A percentile compares a stretch with the other conserved stretches of the same genome.
These are phyloP conservation scores for Luidia sarsii DNA, from an alignment of 53 echinoderm and acorn worm species.

Conservation along the genomic window DNA sequence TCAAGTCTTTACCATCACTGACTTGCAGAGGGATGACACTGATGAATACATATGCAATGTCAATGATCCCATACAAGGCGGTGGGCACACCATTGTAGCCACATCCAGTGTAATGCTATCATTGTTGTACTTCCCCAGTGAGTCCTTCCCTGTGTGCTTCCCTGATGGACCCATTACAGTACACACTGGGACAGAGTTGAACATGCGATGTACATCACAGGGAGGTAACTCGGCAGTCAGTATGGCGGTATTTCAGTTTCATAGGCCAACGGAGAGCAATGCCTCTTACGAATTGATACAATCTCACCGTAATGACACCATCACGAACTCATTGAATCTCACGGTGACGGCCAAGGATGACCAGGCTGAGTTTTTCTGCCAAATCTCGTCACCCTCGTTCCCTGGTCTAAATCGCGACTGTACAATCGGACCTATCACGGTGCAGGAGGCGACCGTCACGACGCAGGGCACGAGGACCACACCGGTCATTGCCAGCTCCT, in stretches of 20 bases:
- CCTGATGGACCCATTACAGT: conserved; percentile 32
- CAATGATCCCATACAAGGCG: no score
- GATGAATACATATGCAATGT: conserved; percentile 27
- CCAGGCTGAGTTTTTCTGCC: no score
- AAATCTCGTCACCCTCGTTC: neutral
- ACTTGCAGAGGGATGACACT: conserved; percentile 16
- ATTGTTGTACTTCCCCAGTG: conserved; percentile 42
- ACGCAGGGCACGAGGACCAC: no score
- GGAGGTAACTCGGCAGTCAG: neutral
- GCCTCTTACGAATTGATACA: neutral
- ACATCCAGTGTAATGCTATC: conserved; percentile 16
- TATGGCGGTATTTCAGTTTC: neutral
- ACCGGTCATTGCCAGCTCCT: no score
- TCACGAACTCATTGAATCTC: neutral
- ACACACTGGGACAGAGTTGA: conserved; percentile 8
- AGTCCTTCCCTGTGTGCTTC: conserved; percentile 16
- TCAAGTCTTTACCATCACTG: conserved; percentile 4
- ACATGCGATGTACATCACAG: conserved; percentile 13
- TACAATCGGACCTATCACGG: neutral
- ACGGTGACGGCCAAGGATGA: no score
- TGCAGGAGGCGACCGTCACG: no score
- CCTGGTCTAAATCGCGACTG: neutral
- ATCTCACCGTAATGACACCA: neutral
- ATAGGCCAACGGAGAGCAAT: neutral
- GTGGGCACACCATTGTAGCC: neutral